Evolutionary conservation across 2,797 vertebrate species (phyloP), one percentile per base, ranked within the genome.

Genomic region (Rhabdophis nuchalis): DNA sequence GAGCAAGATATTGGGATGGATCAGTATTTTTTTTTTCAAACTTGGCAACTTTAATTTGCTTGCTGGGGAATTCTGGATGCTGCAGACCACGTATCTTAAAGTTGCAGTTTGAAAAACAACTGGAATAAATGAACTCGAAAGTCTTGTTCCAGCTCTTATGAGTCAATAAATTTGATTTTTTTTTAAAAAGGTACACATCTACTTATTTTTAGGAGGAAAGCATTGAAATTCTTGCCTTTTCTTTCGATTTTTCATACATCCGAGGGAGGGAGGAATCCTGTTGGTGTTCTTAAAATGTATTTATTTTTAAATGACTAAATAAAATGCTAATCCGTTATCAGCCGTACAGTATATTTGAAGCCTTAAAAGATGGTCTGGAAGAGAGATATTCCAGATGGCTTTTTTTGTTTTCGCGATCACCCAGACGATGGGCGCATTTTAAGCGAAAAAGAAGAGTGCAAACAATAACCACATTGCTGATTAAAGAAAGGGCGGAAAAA

Each of bases 361-460:
- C 54, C 25, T 46, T 46, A 46, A 82, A 82, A 82, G 25, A 82
- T 11, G 18, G 23, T 46, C 20, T 82, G 72, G 72, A 16, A 27
- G 16, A 0, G 32, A 85, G 1, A 8, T 27, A 0, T 0, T 0
- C 12, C 10, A 20, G 10, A 10, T 46, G 54, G 27, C 16, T 85
- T 54, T 58, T 50, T 46, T 20, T 54, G 18, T 56, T 61, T 61
- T 13, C 27, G 23, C 12, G 2, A 23, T 53, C 0, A 0, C 36
- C 16, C n/a, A 60, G 68, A 2, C 1, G 6, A 46, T 4, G 82
- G 36, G 27, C 36, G 8, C 36, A n/a, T 57, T 92, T 56, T 23
- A 0, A 0, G 16, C 91, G 61, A 85, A 1, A 50, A 64, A 56
- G 56, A 36, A n/a, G 58, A 32, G 58, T 0, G 20, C 0, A 56